These are phyloP conservation scores for Drosophila mayaguana DNA, from an alignment of 2,888 invertebrate species.

Conservation along the genomic window DNA sequence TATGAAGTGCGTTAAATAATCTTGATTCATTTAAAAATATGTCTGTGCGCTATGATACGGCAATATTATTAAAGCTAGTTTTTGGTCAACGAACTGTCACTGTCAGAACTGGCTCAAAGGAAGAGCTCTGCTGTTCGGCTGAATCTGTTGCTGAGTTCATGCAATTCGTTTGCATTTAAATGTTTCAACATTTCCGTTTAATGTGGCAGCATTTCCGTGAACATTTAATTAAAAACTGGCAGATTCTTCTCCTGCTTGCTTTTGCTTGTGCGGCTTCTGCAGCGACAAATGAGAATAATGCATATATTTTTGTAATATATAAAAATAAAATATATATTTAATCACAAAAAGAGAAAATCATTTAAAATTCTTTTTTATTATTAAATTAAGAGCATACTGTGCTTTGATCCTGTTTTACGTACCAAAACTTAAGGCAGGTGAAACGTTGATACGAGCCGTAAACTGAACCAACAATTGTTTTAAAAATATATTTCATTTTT, in stretches of 20 bases:
- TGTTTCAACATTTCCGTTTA: constrained; percentile 78
- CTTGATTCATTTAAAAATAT: constrained; percentile 13
- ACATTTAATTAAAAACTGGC: constrained; percentile 81
- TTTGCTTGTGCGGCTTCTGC: constrained; percentile 28
- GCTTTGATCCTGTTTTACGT: background rate
- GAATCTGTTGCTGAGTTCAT: constrained; percentile 17
- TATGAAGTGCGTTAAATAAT: background rate
- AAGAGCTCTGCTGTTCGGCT: too few relatives aligned
- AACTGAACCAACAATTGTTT: background rate
- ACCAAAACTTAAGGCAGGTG: background rate
- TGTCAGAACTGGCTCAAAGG: background rate
- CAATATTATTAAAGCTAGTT: constrained; percentile 5
- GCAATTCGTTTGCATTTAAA: constrained; percentile 53
- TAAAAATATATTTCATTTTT: background rate
- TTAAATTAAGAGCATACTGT: background rate
- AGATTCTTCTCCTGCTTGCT: constrained; percentile 47
- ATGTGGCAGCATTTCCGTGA: constrained; percentile 73
- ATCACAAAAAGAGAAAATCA: background rate
- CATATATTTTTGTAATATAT: constrained; percentile 42
- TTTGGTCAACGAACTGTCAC: background rate
- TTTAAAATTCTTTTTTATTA: background rate
- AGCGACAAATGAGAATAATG: constrained; percentile 46
- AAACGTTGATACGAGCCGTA: background rate
- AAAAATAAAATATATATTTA: constrained; percentile 26
- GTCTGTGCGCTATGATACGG: background rate